Evolutionary conservation across 2,797 vertebrate genomes (phyloP).

Genomic region (Carcharodon carcharias): DNA sequence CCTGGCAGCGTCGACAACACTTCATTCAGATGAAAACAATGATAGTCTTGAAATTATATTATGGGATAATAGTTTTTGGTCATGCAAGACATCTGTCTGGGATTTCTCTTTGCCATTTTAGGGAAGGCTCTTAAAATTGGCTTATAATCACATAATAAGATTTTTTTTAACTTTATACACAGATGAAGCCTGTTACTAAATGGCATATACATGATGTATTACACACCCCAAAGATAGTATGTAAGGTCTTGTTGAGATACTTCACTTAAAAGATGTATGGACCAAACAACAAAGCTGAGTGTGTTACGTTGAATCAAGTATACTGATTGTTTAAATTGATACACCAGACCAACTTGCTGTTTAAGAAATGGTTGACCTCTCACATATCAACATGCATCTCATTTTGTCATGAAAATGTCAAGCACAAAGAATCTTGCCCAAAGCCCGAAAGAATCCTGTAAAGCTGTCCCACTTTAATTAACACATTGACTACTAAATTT

Average conservation of each 20-base stretch:
- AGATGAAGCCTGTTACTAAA: not conserved
- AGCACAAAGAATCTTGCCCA: not conserved
- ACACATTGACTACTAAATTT: not conserved
- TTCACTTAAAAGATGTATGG: not conserved
- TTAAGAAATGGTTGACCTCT: not conserved
- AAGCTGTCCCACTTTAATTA: not conserved
- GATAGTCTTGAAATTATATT: conserved; percentile 20
- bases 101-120: not conserved
- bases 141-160: not conserved
- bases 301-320: not conserved
- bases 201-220: not conserved
- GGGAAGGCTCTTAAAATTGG: not conserved
- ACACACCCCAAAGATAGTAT: not conserved
- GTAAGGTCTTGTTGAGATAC: not conserved
- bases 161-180: not conserved
- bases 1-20: not conserved
- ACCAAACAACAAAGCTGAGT: not conserved
- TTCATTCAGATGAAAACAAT: not conserved
- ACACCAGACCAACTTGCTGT: not conserved
- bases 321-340: not conserved
- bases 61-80: conserved; percentile 8
- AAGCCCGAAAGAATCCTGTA: not conserved
- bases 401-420: not conserved
- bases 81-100: conserved; percentile 6
- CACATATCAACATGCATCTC: not conserved